Conservation (phyloP, 2,113 vertebrate species). For the Megalops atlanticus region DNA sequence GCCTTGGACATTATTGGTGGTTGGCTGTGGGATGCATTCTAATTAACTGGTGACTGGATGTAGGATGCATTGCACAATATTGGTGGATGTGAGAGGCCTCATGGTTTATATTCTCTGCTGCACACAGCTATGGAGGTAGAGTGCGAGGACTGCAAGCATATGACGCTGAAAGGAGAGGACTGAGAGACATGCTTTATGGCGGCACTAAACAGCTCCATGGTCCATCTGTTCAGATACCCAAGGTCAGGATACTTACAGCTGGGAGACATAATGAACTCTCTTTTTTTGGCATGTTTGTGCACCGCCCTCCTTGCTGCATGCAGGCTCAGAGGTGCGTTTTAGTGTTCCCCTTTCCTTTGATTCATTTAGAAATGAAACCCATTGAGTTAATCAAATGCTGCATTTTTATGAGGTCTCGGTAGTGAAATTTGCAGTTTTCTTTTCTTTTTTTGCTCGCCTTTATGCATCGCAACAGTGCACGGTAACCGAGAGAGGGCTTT, state of each 20-base stretch:
- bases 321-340: neutral
- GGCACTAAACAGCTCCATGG: constrained; percentile 73
- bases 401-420: neutral
- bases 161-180: constrained; percentile 35
- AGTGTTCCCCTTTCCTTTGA: neutral
- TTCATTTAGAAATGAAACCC: neutral
- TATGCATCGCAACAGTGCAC: too few relatives aligned
- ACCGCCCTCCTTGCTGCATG: constrained; percentile 51
- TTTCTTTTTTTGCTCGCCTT: neutral
- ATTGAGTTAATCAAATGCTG: constrained; percentile 5
- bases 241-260: constrained; percentile 76
- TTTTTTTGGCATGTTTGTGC: constrained; percentile 65
- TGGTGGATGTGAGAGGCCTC: too few relatives aligned
- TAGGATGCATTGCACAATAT: too few relatives aligned
- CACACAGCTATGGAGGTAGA: too few relatives aligned
- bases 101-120: too few relatives aligned
- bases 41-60: too few relatives aligned
- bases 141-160: constrained; percentile 15
- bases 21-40: too few relatives aligned
- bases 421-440: neutral
- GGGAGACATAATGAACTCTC: constrained; percentile 75
- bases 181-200: constrained; percentile 73
- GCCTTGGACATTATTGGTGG: too few relatives aligned
- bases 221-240: constrained; percentile 74
- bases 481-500: too few relatives aligned